Conservation (phyloP, 2,888 invertebrate genomes). For the Nasonia oneida region DNA sequence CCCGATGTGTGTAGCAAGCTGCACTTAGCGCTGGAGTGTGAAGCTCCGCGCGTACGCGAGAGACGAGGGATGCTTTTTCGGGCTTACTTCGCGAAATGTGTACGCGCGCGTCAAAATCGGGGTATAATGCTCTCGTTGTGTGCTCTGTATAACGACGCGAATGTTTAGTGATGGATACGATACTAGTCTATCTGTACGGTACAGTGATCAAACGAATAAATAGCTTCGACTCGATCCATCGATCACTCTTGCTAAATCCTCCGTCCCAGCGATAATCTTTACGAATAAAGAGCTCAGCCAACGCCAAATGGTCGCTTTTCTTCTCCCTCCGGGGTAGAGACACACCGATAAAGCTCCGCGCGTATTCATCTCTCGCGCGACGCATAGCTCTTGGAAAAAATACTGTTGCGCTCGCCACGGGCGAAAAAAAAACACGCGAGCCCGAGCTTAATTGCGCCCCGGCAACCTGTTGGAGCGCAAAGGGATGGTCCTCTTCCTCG, state of each 20-base stretch:
- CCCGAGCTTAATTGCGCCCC: slow-evolving; percentile 58
- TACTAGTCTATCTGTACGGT: neutral
- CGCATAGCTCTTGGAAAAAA: slow-evolving; percentile 47
- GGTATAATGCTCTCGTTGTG: too few species aligned
- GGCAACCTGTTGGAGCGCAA: slow-evolving; percentile 60
- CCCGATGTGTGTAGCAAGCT: neutral
- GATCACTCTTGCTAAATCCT: neutral
- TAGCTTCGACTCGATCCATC: neutral
- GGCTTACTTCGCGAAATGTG: neutral
- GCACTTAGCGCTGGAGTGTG: slow-evolving; percentile 7
- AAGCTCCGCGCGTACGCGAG: neutral
- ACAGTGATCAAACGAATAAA: neutral
- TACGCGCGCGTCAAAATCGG: neutral
- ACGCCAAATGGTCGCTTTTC: neutral
- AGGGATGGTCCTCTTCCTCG: neutral
- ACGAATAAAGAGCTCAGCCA: neutral
- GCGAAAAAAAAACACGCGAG: slow-evolving; percentile 8
- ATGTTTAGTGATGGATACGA: too few species aligned
- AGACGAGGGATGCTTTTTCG: neutral
- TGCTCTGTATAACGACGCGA: too few species aligned
- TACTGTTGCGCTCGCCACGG: slow-evolving; percentile 28
- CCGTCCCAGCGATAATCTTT: neutral
- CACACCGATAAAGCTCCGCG: slow-evolving; percentile 26
- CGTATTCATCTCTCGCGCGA: slow-evolving; percentile 53
- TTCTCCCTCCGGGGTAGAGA: neutral